Conservation (phyloP, 2,888 invertebrate species). For the Tenodera sinensis region DNA sequence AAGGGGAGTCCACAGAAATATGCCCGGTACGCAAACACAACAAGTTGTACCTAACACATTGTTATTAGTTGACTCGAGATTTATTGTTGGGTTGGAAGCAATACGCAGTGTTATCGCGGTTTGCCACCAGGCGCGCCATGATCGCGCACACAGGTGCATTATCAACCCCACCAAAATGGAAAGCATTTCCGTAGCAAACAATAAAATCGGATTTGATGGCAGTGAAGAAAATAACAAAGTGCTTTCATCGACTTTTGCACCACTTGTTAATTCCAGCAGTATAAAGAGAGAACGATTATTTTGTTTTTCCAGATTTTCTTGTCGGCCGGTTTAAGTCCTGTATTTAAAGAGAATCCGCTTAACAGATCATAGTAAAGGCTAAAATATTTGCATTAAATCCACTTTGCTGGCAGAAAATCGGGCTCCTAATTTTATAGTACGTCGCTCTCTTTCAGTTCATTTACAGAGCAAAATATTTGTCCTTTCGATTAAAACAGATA, state of each 20-base stretch:
- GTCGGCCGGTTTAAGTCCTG: too few species aligned
- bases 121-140: neutral
- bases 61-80: neutral
- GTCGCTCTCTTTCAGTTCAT: too few species aligned
- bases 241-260: neutral
- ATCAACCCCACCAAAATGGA: too few species aligned
- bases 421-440: too few species aligned
- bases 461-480: too few species aligned
- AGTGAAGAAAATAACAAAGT: neutral
- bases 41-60: neutral
- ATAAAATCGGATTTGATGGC: neutral
- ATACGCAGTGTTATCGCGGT: neutral
- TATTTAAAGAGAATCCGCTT: too few species aligned
- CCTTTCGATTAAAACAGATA: too few species aligned
- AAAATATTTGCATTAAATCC: too few species aligned
- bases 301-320: neutral
- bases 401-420: too few species aligned
- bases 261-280: neutral
- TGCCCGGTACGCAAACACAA: neutral
- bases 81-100: neutral
- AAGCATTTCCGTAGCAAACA: neutral
- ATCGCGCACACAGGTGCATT: neutral
- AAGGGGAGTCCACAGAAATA: neutral
- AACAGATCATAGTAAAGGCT: too few species aligned
- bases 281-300: neutral